Conservation (phyloP, 2,888 invertebrate species). For the Oscheius myriophilus region DNA sequence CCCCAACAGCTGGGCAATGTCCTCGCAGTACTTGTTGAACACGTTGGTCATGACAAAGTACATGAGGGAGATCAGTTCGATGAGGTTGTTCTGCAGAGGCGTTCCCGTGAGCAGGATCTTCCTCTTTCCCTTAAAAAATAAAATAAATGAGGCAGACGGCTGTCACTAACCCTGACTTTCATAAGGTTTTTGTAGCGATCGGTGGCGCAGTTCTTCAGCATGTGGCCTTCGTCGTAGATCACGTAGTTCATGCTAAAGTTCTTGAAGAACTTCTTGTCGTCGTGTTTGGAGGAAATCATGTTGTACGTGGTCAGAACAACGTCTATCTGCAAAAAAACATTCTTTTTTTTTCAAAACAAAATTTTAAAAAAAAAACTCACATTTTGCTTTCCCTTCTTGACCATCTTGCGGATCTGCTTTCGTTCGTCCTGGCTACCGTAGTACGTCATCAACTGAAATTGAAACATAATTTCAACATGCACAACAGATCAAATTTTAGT, state of each 20-base stretch:
- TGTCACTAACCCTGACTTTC: conserved; percentile 51
- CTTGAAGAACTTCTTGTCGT: conserved; percentile 89
- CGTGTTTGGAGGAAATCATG: conserved; percentile 85
- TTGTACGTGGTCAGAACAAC: conserved; percentile 73
- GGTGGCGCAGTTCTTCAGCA: conserved; percentile 96
- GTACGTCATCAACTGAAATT: conserved; percentile 58
- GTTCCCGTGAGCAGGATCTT: conserved; percentile 92
- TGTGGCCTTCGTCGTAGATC: conserved; percentile 90
- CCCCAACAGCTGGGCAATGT: conserved; percentile 57
- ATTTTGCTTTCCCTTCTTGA: conserved; percentile 51
- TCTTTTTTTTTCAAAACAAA: conserved; percentile 13
- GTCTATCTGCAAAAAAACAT: conserved; percentile 47
- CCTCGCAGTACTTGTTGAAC: conserved; percentile 60
- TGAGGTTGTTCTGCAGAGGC: conserved; percentile 91
- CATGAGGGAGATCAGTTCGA: conserved; percentile 90
- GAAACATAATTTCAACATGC: background rate
- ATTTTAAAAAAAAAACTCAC: conserved; percentile 19
- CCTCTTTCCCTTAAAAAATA: conserved; percentile 80
- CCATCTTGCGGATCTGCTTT: conserved; percentile 50
- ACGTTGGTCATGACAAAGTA: conserved; percentile 92
- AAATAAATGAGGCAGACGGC: conserved; percentile 75
- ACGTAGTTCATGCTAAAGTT: conserved; percentile 83
- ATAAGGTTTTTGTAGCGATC: conserved; percentile 75
- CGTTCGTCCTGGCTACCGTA: conserved; percentile 65
- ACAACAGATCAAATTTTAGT: background rate